phyloP scores from a whole-genome alignment of 2,113 vertebrate species.

The Caretta caretta region DNA sequence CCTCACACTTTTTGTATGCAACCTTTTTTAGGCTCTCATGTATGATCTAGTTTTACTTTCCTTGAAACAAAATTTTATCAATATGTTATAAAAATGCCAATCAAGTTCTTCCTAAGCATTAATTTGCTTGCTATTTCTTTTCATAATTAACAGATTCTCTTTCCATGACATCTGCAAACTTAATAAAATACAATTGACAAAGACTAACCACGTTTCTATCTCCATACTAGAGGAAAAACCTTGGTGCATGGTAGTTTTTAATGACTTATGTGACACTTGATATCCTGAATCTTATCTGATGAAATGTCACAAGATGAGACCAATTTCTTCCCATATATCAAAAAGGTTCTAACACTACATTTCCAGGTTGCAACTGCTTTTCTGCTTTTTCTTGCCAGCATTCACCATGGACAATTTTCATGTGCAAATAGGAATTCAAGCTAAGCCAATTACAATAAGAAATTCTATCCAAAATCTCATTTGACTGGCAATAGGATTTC shows the following conservation, averaged over 20 bases:
- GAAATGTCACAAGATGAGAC: background rate
- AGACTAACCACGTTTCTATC: background rate
- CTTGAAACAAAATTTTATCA: background rate
- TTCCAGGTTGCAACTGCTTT: background rate
- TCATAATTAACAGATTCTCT: background rate
- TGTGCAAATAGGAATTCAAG: background rate
- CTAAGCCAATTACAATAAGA: accelerated
- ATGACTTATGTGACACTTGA: background rate
- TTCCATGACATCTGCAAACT: background rate
- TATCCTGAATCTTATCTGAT: background rate
- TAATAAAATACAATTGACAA: background rate
- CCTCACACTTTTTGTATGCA: background rate
- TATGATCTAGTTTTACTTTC: background rate
- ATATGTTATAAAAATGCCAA: background rate
- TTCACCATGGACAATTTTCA: accelerated
- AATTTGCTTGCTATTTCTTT: background rate
- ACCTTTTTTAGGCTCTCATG: background rate
- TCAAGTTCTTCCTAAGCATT: background rate
- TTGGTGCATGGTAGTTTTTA: background rate
- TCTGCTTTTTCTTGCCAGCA: background rate
- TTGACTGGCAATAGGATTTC: background rate
- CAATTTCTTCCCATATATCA: background rate
- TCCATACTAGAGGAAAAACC: background rate
- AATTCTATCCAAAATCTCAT: background rate
- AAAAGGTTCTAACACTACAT: background rate